Conservation (phyloP, 2,888 invertebrate genomes). For the Lasioglossum vierecki region DNA sequence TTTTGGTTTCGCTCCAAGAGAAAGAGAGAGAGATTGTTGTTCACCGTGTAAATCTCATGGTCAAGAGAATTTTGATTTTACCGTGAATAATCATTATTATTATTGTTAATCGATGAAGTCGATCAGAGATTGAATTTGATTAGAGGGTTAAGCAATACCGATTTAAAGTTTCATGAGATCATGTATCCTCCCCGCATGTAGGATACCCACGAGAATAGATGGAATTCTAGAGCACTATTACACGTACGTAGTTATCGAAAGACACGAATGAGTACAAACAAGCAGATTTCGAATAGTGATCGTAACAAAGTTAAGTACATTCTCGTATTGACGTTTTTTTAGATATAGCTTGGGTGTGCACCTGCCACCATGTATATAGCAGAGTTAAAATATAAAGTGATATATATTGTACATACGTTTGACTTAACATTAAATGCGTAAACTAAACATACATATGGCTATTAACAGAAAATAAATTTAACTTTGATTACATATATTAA, state of each 20-base stretch:
- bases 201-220: constrained; percentile 74
- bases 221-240: constrained; percentile 25
- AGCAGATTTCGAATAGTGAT: constrained; percentile 48
- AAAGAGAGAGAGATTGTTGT: too few relatives aligned
- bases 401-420: constrained; percentile 52
- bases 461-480: constrained; percentile 65
- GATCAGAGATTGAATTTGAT: constrained; percentile 19
- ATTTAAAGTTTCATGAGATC: constrained; percentile 70
- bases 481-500: constrained; percentile 36
- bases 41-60: too few relatives aligned
- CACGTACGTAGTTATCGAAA: constrained; percentile 14
- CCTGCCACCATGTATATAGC: constrained; percentile 81
- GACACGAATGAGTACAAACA: constrained; percentile 44
- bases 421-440: constrained; percentile 65
- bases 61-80: not conserved
- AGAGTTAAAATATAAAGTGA: constrained; percentile 74
- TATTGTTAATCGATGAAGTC: not conserved
- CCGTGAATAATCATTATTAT: not conserved
- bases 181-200: constrained; percentile 83
- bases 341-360: constrained; percentile 82
- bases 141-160: constrained; percentile 48
- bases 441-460: constrained; percentile 53
- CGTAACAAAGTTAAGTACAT: constrained; percentile 62
- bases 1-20: too few relatives aligned
- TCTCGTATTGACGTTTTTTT: constrained; percentile 24